Conservation (phyloP, 2,113 vertebrate species). For the Triplophysa tibetana region DNA sequence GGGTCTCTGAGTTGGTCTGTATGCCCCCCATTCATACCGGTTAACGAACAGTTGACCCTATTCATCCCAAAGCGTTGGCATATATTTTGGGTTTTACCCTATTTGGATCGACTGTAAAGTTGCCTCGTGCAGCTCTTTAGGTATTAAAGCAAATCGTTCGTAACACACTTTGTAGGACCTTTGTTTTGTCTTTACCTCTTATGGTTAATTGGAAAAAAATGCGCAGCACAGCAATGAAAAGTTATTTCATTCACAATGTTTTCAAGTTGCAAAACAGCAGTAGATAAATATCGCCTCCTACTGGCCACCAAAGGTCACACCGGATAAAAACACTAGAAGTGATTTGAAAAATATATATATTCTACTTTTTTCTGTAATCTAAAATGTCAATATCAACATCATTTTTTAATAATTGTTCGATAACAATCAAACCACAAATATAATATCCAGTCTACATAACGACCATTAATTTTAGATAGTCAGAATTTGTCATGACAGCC, state of each 20-base stretch:
- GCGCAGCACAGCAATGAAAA: neutral
- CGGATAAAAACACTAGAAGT: neutral
- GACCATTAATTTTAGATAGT: no score
- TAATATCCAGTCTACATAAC: no score
- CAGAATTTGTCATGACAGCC: no score
- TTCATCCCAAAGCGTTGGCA: slow-evolving; percentile 30
- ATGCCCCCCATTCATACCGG: slow-evolving; percentile 45
- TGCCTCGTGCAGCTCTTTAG: neutral
- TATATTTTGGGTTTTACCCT: neutral
- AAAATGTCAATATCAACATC: no score
- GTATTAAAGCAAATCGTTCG: neutral
- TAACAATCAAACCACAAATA: no score
- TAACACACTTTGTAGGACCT: neutral
- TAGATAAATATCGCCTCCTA: slow-evolving; percentile 9
- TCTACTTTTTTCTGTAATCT: no score
- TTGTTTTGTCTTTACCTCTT: neutral
- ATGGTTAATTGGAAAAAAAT: slow-evolving; percentile 3
- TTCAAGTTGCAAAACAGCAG: neutral
- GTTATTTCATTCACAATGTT: neutral
- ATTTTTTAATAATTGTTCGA: no score
- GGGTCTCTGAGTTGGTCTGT: slow-evolving; percentile 10
- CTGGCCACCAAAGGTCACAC: neutral
- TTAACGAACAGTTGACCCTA: slow-evolving; percentile 39
- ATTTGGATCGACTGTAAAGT: neutral
- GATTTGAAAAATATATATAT: no score